Conservation (phyloP, 2,113 vertebrate genomes). For the Zapornia atra region DNA sequence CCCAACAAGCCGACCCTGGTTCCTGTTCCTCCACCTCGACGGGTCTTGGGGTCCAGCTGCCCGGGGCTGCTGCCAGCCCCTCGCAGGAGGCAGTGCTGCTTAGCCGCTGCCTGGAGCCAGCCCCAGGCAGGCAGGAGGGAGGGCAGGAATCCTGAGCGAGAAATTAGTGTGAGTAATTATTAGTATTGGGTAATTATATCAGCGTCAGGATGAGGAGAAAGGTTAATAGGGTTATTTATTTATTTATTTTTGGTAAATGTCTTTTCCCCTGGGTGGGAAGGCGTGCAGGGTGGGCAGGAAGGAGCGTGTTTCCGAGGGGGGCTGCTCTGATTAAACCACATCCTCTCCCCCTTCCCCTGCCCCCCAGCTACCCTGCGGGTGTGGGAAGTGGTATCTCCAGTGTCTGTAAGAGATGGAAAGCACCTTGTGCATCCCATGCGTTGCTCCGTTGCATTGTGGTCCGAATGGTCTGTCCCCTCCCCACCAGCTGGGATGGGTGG, state of each 20-base stretch:
- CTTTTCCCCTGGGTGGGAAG: conserved; percentile 53
- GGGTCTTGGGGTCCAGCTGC: fast-evolving
- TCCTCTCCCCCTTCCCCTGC: background rate
- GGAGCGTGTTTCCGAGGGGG: conserved; percentile 15
- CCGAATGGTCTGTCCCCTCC: background rate
- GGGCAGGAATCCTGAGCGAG: conserved; percentile 62
- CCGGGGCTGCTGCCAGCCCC: background rate
- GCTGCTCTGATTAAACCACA: conserved; percentile 41
- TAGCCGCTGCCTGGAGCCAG: background rate
- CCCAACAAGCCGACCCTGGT: background rate
- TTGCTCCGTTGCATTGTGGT: fast-evolving
- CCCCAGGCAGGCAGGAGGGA: background rate
- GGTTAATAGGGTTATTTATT: conserved; percentile 65
- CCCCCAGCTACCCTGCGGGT: background rate
- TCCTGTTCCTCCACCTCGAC: background rate
- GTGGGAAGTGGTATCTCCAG: background rate
- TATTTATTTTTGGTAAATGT: conserved; percentile 64
- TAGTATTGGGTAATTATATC: conserved; percentile 73
- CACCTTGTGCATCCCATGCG: background rate
- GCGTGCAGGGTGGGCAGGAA: conserved; percentile 40
- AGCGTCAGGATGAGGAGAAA: conserved; percentile 72
- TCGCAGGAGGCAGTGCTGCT: fast-evolving
- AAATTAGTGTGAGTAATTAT: conserved; percentile 73
- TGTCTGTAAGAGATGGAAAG: background rate
- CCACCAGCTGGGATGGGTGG: background rate